phyloP scores from a whole-genome alignment of 2,113 vertebrate genomes.

The Oncorhynchus gorbuscha region DNA sequence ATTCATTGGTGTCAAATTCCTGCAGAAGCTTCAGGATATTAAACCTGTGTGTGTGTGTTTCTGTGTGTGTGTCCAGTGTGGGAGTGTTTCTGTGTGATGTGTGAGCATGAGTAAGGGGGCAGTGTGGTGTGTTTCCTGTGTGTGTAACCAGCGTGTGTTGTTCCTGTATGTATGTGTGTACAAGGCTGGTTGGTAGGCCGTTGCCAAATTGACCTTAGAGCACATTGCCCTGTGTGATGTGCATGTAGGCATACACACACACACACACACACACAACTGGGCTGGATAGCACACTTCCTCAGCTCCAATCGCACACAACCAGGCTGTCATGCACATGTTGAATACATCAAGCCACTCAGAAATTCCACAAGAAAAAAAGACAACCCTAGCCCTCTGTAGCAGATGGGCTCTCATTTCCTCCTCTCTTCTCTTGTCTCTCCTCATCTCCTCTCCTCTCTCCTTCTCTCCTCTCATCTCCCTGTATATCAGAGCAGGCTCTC shows the following conservation, averaged over 20 bases:
- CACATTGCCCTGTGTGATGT: slow-evolving; percentile 9
- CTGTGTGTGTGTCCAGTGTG: slow-evolving; percentile 1
- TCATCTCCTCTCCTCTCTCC: background rate
- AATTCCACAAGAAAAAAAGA: slow-evolving; percentile 76
- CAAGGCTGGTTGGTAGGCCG: slow-evolving; percentile 23
- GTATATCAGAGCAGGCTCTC: slow-evolving; percentile 38
- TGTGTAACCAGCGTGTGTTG: slow-evolving; percentile 19
- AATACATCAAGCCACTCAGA: slow-evolving; percentile 84
- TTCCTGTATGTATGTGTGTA: slow-evolving; percentile 23
- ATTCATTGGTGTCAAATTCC: slow-evolving; percentile 77
- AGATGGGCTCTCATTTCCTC: slow-evolving; percentile 53
- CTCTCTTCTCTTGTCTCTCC: background rate
- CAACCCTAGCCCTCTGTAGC: slow-evolving; percentile 63
- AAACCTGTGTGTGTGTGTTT: slow-evolving; percentile 61
- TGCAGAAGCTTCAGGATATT: slow-evolving; percentile 75
- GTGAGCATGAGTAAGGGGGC: background rate
- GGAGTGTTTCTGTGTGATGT: slow-evolving; percentile 45
- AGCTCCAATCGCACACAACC: slow-evolving; percentile 73
- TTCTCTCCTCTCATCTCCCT: slow-evolving; percentile 19
- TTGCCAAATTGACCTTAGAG: slow-evolving; percentile 9
- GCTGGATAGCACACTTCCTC: slow-evolving; percentile 68
- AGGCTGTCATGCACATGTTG: slow-evolving; percentile 84
- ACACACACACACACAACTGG: slow-evolving; percentile 67
- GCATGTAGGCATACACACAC: background rate
- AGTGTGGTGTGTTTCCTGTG: slow-evolving; percentile 21